These are phyloP conservation scores for Sericinus montela DNA, from an alignment of 2,888 invertebrate genomes.

Conservation along the genomic window DNA sequence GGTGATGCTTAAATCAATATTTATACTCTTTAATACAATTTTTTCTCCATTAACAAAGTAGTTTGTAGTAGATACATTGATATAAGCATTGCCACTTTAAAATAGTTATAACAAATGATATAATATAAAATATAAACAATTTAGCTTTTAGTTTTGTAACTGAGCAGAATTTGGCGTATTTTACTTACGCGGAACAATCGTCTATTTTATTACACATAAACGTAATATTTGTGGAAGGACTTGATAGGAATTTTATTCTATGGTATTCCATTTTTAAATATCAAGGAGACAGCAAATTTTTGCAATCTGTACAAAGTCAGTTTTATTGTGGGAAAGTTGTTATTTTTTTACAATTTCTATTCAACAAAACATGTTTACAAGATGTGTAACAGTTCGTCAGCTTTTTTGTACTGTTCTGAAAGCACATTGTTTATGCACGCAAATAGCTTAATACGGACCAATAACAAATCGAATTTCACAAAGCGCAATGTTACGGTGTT, in stretches of 20 bases:
- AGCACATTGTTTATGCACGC: conserved; percentile 15
- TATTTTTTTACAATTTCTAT: conserved; percentile 18
- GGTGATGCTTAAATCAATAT: conserved; percentile 35
- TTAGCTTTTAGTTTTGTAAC: conserved; percentile 50
- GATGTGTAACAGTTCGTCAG: background rate
- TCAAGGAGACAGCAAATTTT: conserved; percentile 26
- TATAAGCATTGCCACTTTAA: conserved; percentile 41
- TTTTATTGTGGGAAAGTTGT: conserved; percentile 26
- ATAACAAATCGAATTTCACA: conserved; percentile 13
- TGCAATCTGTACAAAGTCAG: conserved; percentile 22
- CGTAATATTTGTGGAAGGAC: conserved; percentile 18
- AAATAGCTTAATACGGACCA: conserved; percentile 19
- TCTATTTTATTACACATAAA: conserved; percentile 9
- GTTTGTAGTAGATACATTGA: conserved; percentile 31
- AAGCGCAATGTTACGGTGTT: background rate
- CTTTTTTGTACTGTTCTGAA: conserved; percentile 3
- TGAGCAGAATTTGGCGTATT: conserved; percentile 22
- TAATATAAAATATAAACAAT: conserved; percentile 17
- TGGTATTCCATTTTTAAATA: conserved; percentile 19
- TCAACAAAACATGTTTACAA: conserved; percentile 1
- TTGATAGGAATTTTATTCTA: conserved; percentile 7
- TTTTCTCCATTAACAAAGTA: background rate
- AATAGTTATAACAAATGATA: conserved; percentile 35
- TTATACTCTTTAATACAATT: background rate
- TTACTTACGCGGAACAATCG: background rate